Conservation (phyloP, 2,797 vertebrate genomes). For the Morus bassanus region DNA sequence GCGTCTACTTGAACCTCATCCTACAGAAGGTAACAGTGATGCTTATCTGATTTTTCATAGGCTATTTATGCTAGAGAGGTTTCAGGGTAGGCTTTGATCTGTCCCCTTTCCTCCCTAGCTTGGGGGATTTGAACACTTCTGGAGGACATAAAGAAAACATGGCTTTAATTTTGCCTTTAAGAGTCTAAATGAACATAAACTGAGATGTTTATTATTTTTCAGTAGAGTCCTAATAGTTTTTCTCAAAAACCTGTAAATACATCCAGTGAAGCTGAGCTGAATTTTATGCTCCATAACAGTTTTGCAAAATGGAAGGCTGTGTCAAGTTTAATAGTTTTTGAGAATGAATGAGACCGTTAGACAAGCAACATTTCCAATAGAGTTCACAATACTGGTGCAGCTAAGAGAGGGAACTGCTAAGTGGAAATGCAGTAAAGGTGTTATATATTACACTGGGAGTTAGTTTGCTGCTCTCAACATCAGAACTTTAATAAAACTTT, state of each 20-base stretch:
- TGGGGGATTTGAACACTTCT: not conserved
- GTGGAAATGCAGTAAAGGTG: not conserved
- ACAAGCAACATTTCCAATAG: not conserved
- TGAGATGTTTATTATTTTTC: not conserved
- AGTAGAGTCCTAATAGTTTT: not conserved
- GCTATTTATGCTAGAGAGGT: not conserved
- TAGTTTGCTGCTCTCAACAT: not conserved
- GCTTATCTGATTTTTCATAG: not conserved
- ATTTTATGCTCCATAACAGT: not conserved
- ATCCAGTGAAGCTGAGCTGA: not conserved
- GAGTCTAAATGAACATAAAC: not conserved
- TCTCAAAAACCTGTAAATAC: not conserved
- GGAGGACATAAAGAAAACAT: not conserved
- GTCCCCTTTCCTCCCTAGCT: not conserved
- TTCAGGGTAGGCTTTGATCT: not conserved
- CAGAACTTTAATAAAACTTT: not conserved
- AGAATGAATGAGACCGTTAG: not conserved
- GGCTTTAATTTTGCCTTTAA: not conserved
- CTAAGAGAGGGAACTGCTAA: not conserved
- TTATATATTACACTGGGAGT: not conserved
- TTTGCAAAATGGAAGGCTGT: not conserved
- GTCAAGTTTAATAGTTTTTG: not conserved
- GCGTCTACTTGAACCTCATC: slow-evolving; percentile 96
- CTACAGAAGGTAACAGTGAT: slow-evolving; percentile 87
- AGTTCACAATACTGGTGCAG: not conserved